phyloP scores from a whole-genome alignment of 35 echinoderm and acorn worm species.

The Ophiothrix spiculata region DNA sequence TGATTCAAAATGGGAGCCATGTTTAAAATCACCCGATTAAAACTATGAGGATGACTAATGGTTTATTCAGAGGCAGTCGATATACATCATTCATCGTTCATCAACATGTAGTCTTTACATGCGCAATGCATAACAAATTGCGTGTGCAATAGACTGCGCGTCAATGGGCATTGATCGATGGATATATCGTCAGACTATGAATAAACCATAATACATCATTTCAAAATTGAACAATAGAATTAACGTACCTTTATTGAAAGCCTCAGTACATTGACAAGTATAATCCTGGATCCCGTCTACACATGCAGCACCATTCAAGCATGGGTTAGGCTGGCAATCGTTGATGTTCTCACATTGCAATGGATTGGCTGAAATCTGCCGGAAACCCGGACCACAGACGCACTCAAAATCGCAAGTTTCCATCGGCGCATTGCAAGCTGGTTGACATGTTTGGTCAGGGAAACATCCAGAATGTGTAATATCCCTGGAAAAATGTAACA shows the following conservation, averaged over 20 bases:
- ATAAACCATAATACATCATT: not conserved
- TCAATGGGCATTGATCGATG: too few species aligned
- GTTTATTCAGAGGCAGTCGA: too few species aligned
- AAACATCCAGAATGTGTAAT: constrained; percentile 78
- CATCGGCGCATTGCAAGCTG: constrained; percentile 59
- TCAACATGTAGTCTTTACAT: too few species aligned
- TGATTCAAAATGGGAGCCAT: too few species aligned
- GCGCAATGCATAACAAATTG: too few species aligned
- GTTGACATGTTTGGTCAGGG: constrained; percentile 81
- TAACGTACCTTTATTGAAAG: constrained; percentile 89
- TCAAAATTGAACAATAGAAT: too few species aligned
- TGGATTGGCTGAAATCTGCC: constrained; percentile 23
- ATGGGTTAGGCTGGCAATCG: constrained; percentile 77
- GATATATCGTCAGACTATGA: not conserved
- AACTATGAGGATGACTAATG: too few species aligned
- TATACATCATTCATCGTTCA: too few species aligned
- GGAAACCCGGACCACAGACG: constrained; percentile 77
- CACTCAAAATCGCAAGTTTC: constrained; percentile 88
- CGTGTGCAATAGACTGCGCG: too few species aligned
- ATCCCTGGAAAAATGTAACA: constrained; percentile 58
- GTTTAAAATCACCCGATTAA: too few species aligned
- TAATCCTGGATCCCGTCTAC: constrained; percentile 89
- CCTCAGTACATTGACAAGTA: constrained; percentile 79
- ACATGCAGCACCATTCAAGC: constrained; percentile 93
- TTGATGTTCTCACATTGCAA: constrained; percentile 83